Evolutionary conservation across 1,140 invertebrate species (phyloP).

Genomic region (Helicorthomorpha holstii): DNA sequence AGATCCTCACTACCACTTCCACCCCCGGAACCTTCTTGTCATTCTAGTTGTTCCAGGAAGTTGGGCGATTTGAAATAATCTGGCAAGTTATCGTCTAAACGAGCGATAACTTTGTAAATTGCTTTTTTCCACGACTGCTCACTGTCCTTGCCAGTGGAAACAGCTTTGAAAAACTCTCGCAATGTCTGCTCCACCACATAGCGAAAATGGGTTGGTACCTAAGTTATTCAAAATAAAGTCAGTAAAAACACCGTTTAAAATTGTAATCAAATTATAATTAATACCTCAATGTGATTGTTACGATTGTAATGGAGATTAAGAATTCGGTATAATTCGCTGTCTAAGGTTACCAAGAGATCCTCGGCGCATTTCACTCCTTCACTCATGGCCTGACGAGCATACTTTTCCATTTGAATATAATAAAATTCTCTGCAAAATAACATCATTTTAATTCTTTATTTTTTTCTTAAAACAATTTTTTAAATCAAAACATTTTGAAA

Average conservation of each 20-base stretch:
- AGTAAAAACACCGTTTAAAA: neutral
- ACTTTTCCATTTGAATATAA: constrained; percentile 99
- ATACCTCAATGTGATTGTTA: constrained; percentile 99
- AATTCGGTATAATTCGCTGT: constrained; percentile 93
- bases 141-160: constrained; percentile 82
- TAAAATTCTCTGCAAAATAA: constrained; percentile 82
- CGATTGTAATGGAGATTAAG: constrained; percentile 99
- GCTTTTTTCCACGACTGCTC: constrained; percentile 99
- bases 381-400: constrained; percentile 88
- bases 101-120: constrained; percentile 98
- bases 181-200: constrained; percentile 92
- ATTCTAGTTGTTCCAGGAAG: constrained; percentile 96
- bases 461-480: neutral
- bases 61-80: constrained; percentile 99
- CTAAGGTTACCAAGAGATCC: constrained; percentile 78
- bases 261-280: neutral
- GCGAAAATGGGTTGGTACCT: constrained; percentile 95
- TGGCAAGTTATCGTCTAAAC: constrained; percentile 93
- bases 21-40: neutral
- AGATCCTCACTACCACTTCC: neutral
- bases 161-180: constrained; percentile 95
- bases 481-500: neutral
- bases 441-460: constrained; percentile 7
- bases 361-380: constrained; percentile 87
- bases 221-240: constrained; percentile 15